Evolutionary conservation across 2,797 vertebrate genomes (phyloP), one percentile per base, ranked within the genome.

Genomic region (Falco rusticolus): DNA sequence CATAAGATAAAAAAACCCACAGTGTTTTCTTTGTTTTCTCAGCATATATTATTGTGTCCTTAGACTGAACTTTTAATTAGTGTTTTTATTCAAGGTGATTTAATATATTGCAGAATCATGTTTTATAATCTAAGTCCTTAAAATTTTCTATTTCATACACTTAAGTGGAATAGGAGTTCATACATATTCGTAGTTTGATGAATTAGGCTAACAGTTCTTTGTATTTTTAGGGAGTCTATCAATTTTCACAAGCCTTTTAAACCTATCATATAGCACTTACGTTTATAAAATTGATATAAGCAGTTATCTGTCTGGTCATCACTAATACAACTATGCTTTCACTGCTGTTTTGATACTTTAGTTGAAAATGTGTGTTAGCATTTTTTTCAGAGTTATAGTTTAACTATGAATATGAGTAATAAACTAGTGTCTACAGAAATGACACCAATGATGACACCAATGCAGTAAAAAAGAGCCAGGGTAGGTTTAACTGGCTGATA

Each of bases 51-150:
- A 51, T 26, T 45, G 7, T 61, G 50, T 86, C 65, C 57, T 81
- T 91, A 79, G 26, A 45, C 34, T 66, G 72, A 89, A 66, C 20
- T 84, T 75, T 37, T n/a, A 59, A 17, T 76, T 84, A 50, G 8
- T 92, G 41, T 10, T 92, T 96, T 80, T 90, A 68, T 72, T 91
- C 50, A 47, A n/a, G 57, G 31, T 87, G 72, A 69, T 77, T 90
- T 92, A 78, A 34, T 94, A 48, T 59, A 14, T 34, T 81, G 34
- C 18, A 45, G 53, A 87, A 39, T 21, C 2, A 8, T 60, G 66
- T 68, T 90, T 94, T 97, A 95, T 81, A 84, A 79, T 41, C 81
- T 22, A 10, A 83, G 16, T 71, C 60, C 39, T 88, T 88, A 56
- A 91, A 50, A 45, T 63, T 77, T 92, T 85, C 16, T 82, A 10